A percentile compares a stretch with the other conserved stretches of the same genome.
phyloP scores from a whole-genome alignment of 2,888 invertebrate genomes.

The Geophilus truncorum region DNA sequence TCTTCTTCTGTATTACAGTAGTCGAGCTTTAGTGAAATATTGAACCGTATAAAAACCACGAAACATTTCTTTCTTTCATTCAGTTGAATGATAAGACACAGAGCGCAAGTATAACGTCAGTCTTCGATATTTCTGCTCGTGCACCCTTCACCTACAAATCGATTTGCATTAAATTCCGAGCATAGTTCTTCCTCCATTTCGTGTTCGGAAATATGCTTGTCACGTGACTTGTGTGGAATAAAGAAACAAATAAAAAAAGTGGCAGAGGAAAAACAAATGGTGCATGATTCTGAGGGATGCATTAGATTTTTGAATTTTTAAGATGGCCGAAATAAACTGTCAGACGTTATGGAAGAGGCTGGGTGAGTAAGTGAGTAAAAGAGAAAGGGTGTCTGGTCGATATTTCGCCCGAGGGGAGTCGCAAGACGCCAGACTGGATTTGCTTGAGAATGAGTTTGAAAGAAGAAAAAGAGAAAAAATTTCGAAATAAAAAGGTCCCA shows the following conservation, averaged over 20 bases:
- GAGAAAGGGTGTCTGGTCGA: conserved; percentile 1
- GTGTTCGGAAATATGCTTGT: too few relatives aligned
- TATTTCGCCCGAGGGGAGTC: conserved; percentile 2
- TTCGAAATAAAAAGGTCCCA: not conserved
- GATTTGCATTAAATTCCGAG: not conserved
- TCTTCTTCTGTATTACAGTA: too few relatives aligned
- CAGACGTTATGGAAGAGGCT: not conserved
- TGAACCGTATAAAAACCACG: too few relatives aligned
- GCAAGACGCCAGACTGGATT: conserved; percentile 6
- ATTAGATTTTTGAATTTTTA: not conserved
- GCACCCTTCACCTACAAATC: not conserved
- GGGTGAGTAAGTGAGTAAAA: not conserved
- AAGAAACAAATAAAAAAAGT: too few relatives aligned
- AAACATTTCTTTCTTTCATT: too few relatives aligned
- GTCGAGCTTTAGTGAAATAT: too few relatives aligned
- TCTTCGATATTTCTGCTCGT: too few relatives aligned
- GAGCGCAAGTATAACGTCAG: too few relatives aligned
- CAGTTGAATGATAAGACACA: not conserved
- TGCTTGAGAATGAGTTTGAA: not conserved
- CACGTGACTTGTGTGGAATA: too few relatives aligned
- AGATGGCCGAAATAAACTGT: not conserved
- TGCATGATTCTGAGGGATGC: not conserved
- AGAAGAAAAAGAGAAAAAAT: not conserved
- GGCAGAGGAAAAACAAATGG: too few relatives aligned
- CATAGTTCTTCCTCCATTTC: too few relatives aligned